Evolutionary conservation across 2,888 invertebrate genomes (phyloP).

Genomic region (Lasioglossum morio): DNA sequence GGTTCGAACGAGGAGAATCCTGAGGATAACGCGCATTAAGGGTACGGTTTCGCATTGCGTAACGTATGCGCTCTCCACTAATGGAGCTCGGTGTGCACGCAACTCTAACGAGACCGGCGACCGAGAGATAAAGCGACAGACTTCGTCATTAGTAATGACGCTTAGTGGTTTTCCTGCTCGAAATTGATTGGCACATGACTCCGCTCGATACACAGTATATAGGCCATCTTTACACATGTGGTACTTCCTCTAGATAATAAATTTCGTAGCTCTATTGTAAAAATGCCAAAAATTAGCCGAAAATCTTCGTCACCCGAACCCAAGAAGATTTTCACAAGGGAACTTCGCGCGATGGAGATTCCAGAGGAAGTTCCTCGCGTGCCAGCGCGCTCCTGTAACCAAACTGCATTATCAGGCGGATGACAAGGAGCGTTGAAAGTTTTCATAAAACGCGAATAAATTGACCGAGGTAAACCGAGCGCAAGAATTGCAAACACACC

Average conservation of each 20-base stretch:
- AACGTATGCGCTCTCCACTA: neutral
- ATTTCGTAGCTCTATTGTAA: neutral
- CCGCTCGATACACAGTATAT: too few relatives aligned
- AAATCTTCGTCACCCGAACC: neutral
- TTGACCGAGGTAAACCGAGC: neutral
- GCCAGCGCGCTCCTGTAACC: neutral
- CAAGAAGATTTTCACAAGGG: neutral
- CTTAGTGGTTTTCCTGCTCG: neutral
- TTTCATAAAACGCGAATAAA: conserved; percentile 1
- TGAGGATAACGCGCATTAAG: conserved; percentile 35
- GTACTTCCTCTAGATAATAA: too few relatives aligned
- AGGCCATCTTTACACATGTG: too few relatives aligned
- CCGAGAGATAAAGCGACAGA: neutral
- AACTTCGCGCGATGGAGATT: neutral
- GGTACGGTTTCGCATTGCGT: conserved; percentile 20
- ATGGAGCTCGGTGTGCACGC: neutral
- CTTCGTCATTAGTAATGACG: neutral
- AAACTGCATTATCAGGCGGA: neutral
- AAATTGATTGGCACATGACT: neutral
- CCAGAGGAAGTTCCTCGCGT: neutral
- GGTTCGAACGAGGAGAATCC: conserved; percentile 37
- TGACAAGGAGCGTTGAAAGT: neutral
- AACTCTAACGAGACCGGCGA: neutral
- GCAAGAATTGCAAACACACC: neutral
- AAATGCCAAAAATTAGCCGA: neutral